Base-by-base conservation (phyloP, 1,140 invertebrate species). In the Aphidius gifuensis region DNA sequence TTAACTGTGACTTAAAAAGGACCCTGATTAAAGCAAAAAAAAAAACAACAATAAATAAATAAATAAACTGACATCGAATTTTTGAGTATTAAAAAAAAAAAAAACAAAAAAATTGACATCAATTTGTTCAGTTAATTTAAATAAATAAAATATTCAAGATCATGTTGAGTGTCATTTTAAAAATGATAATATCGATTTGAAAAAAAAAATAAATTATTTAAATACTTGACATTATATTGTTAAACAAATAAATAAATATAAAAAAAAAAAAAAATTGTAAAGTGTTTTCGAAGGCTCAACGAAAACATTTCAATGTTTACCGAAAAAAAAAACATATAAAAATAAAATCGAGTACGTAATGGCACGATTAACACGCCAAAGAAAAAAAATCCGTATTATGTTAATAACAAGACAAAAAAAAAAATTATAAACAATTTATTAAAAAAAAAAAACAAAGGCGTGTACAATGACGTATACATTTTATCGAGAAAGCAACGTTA, bases 321-420 rank as follows among this genome's bases (percentile, higher is more conserved):
- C 11, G 44, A 46, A 44, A 32, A 23, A 47, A 6, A 7, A 47
- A 46, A 46, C 60, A 51, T 58, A 48, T 59, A 62, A 62, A 61
- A 55, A 43, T 39, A 49, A 42, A 9, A 42, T 7, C 8, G 23
- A 32, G 23, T 32, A 55, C 48, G 21, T 32, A 39, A 63, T 54
- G 64, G 66, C 60, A 69, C 53, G 64, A 66, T 16, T 61, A 67
- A 67, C 74, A 75, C 72, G 72, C 76, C 78, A 78, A 80, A 80
- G 77, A 80, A 74, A 38, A n/a, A 38, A 6, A 55, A 49, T 40
- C 5, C 2, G 21, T 43, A n/a, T 21, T 49, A 74, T 69, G 70
- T 75, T 70, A 32, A 32, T 32, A 32, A 32, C 23, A 32, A 2
- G 74, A 32, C 23, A 32, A 2, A 73, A 32, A 32, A 32, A 32